Evolutionary conservation across 2,797 vertebrate genomes (phyloP), one percentile per base, ranked within the genome.

Genomic region (Anniella stebbinsi): DNA sequence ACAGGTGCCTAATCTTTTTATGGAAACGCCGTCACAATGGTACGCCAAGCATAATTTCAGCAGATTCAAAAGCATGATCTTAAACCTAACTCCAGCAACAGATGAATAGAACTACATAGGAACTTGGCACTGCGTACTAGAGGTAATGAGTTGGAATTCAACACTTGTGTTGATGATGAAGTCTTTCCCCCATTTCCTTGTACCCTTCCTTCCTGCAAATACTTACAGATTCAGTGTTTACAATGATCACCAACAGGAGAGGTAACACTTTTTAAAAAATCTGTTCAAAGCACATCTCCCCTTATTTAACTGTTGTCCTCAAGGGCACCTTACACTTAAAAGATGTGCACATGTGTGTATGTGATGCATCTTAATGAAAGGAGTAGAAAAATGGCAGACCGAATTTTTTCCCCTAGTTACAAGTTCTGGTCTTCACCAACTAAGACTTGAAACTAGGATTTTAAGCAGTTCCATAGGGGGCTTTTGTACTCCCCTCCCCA

Each of bases 391-490:
- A 23, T 81, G 84, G 76, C 88, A 93, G 94, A 92, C 83, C 87
- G 92, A 88, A 80, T 94, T 93, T 94, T 89, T 93, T 90, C 94
- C 90, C 94, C 90, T 94, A 78, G 0, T 77, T 91, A 91, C 88
- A 91, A 93, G 92, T 95, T 91, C 92, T 30, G 91, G 93, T 78
- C 88, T 93, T 91, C 83, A 0, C 4, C 93, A 95, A 93, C 91
- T 89, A 92, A 95, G 86, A n/a, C 91, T 94, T 84, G 84, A 88
- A 93, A 94, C 60, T 88, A 90, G 0, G 0, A 89, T 87, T 90
- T 82, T 92, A 90, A 96, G 92, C 89, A 92, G 90, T 90, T 87
- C 93, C 94, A 93, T 89, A 89, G 94, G 89, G 92, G 95, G 94
- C 92, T 90, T 84, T 84, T 93, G 86, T 93, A 90, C 87, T 96